Percentiles rank a stretch among this genome's conserved stretches.
phyloP scores from a whole-genome alignment of 2,888 invertebrate species.

The Drosophila pseudotakahashii region DNA sequence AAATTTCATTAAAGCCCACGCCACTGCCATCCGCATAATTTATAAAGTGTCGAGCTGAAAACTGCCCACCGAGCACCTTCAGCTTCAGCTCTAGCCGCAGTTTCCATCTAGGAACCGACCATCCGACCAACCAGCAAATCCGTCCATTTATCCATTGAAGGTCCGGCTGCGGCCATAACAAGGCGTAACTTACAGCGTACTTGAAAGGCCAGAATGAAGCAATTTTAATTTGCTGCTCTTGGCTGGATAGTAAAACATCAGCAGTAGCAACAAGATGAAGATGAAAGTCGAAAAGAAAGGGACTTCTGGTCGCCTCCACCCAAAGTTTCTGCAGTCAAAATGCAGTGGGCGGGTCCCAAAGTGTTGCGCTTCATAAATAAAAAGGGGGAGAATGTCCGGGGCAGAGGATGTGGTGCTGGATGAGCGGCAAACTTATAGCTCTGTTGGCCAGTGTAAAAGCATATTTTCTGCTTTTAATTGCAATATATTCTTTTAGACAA shows the following conservation, averaged over 20 bases:
- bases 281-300: conserved; percentile 7
- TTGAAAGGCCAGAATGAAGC: conserved; percentile 61
- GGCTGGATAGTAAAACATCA: conserved; percentile 72
- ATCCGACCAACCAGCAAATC: conserved; percentile 42
- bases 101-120: conserved; percentile 20
- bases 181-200: conserved; percentile 61
- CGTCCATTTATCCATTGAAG: conserved; percentile 48
- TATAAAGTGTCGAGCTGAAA: conserved; percentile 73
- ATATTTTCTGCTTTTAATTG: conserved; percentile 79
- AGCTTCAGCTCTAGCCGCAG: background rate
- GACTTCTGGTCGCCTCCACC: background rate
- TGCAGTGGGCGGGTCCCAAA: conserved; percentile 66
- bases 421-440: conserved; percentile 44
- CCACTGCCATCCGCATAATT: conserved; percentile 57
- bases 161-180: conserved; percentile 52
- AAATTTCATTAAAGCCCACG: conserved; percentile 70
- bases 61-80: conserved; percentile 33
- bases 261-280: conserved; percentile 43
- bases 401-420: conserved; percentile 18
- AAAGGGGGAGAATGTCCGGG: conserved; percentile 5
- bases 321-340: conserved; percentile 60
- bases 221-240: conserved; percentile 73
- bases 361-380: conserved; percentile 76
- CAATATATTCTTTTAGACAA: conserved; percentile 80
- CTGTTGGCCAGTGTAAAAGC: conserved; percentile 67